Evolutionary conservation across 2,113 vertebrate species (phyloP).

Genomic region (Okapia johnstoni): DNA sequence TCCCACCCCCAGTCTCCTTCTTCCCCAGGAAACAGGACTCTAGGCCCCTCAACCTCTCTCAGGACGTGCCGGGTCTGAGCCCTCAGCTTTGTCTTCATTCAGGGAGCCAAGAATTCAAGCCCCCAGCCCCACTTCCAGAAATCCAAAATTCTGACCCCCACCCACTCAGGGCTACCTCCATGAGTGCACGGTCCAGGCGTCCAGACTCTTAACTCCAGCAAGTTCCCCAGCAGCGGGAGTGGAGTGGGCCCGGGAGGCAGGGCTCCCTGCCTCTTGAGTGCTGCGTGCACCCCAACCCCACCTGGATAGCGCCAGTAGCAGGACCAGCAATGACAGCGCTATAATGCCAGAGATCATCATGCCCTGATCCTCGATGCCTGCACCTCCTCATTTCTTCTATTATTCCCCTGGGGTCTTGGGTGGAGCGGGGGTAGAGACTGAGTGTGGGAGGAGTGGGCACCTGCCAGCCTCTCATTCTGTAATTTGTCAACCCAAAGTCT

Average conservation of each 20-base stretch:
- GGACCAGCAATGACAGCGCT: not conserved
- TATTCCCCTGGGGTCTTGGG: not conserved
- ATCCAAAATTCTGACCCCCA: not conserved
- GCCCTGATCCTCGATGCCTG: not conserved
- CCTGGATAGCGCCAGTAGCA: not conserved
- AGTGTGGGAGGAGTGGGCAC: not conserved
- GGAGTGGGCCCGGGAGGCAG: not conserved
- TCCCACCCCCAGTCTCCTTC: not conserved
- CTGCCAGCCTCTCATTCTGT: not conserved
- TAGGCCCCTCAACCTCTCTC: not conserved
- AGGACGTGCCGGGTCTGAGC: accelerated
- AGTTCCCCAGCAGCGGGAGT: not conserved
- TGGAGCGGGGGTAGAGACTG: not conserved
- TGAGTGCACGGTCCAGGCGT: not conserved
- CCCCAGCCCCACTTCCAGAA: not conserved
- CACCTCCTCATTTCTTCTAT: not conserved
- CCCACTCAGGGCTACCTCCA: not conserved
- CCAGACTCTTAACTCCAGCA: not conserved
- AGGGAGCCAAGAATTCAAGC: not conserved
- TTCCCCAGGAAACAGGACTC: not conserved
- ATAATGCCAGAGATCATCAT: not conserved
- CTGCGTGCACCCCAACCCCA: accelerated
- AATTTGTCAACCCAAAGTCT: not conserved
- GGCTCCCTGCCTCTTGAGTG: too few species aligned
- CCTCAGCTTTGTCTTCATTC: not conserved